A percentile compares a stretch with the other conserved stretches of the same genome.
phyloP scores from a whole-genome alignment of 2,797 vertebrate genomes.

The Antennarius maculatus region DNA sequence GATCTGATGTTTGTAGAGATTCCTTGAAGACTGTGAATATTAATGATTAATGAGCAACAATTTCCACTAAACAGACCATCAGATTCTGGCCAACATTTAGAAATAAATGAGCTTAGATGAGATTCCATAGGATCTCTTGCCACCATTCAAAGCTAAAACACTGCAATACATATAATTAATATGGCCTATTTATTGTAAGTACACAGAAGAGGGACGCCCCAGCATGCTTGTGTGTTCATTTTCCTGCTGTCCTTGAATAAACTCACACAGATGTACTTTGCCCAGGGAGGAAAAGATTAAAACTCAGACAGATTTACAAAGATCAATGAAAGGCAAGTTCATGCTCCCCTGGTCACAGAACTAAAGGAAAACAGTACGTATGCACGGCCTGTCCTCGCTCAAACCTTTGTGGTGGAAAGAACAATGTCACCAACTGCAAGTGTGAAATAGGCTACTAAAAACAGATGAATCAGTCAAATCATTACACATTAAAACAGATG shows the following conservation, averaged over 20 bases:
- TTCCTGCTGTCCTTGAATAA: slow-evolving; percentile 30
- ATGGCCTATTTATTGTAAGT: slow-evolving; percentile 40
- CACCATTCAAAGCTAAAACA: slow-evolving; percentile 48
- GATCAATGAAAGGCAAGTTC: slow-evolving; percentile 65
- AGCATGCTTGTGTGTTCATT: slow-evolving; percentile 6
- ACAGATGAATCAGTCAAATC: slow-evolving; percentile 25
- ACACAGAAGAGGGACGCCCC: slow-evolving; percentile 12
- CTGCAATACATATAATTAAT: slow-evolving; percentile 41
- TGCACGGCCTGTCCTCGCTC: slow-evolving; percentile 43
- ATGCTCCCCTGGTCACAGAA: slow-evolving; percentile 60
- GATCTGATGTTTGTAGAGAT: slow-evolving; percentile 82
- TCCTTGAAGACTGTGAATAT: slow-evolving; percentile 86
- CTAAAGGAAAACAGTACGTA: slow-evolving; percentile 51
- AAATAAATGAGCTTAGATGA: slow-evolving; percentile 84
- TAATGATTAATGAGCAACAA: slow-evolving; percentile 82
- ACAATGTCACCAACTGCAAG: slow-evolving; percentile 28
- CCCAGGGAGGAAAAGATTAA: slow-evolving; percentile 48
- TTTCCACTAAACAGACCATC: slow-evolving; percentile 44
- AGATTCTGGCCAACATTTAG: slow-evolving; percentile 78
- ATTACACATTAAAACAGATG: slow-evolving; percentile 33
- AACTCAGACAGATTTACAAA: slow-evolving; percentile 54
- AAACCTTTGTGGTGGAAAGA: slow-evolving; percentile 33
- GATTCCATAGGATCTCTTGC: slow-evolving; percentile 67
- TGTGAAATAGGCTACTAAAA: slow-evolving; percentile 11
- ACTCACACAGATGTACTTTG: slow-evolving; percentile 34